These are phyloP conservation scores for Neuroscelio doddi DNA, from an alignment of 2,888 invertebrate genomes.

Conservation along the genomic window DNA sequence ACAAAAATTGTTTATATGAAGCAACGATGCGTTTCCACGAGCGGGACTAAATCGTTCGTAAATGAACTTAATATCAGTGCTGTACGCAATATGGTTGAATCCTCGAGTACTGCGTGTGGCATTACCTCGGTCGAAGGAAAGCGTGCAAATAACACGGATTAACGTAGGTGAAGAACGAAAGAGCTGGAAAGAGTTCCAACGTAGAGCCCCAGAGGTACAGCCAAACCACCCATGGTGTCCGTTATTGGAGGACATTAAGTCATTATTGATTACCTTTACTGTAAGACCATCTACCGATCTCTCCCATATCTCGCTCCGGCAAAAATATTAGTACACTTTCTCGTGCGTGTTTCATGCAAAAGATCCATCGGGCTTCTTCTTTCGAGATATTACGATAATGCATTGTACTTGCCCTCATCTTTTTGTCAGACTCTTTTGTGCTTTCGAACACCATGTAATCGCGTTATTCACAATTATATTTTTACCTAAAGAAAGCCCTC, in stretches of 20 bases:
- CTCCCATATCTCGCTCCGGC: constrained; percentile 48
- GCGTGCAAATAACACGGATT: constrained; percentile 42
- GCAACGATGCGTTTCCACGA: constrained; percentile 26
- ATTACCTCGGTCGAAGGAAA: constrained; percentile 32
- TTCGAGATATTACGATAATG: constrained; percentile 55
- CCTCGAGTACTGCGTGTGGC: constrained; percentile 32
- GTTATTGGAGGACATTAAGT: constrained; percentile 70
- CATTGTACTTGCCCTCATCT: constrained; percentile 52
- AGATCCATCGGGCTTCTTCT: constrained; percentile 47
- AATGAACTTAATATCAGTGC: constrained; percentile 46
- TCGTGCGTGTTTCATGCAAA: constrained; percentile 50
- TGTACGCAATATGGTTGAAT: constrained; percentile 26
- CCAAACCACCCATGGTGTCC: constrained; percentile 69
- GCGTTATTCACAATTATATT: constrained; percentile 43
- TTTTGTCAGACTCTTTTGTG: constrained; percentile 22
- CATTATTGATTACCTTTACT: constrained; percentile 68
- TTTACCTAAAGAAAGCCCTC: constrained; percentile 22
- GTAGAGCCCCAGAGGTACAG: constrained; percentile 55
- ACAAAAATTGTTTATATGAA: constrained; percentile 21
- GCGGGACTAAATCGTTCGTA: constrained; percentile 32
- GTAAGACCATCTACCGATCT: constrained; percentile 53
- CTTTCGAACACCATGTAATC: constrained; percentile 29
- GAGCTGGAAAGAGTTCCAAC: constrained; percentile 47
- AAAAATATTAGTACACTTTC: constrained; percentile 50
- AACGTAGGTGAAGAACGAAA: constrained; percentile 29